Evolutionary conservation across 2,888 invertebrate genomes (phyloP).

Genomic region (Cactoblastis cactorum): DNA sequence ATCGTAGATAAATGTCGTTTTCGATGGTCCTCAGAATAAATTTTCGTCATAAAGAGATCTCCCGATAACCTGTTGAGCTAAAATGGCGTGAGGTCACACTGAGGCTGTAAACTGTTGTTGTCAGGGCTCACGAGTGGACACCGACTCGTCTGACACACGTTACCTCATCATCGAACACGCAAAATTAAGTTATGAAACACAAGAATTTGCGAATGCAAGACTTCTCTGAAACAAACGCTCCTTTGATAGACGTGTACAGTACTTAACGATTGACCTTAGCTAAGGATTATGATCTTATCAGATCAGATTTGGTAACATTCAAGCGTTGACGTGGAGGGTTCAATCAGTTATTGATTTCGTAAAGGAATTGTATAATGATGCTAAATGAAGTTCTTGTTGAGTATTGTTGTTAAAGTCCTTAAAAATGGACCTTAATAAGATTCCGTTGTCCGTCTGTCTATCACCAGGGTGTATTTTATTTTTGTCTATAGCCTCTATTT

Average conservation of each 20-base stretch:
- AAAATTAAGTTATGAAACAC: conserved; percentile 6
- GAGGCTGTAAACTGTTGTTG: neutral
- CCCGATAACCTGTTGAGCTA: neutral
- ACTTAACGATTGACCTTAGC: conserved; percentile 6
- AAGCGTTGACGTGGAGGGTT: conserved; percentile 2
- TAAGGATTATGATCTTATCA: neutral
- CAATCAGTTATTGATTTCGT: neutral
- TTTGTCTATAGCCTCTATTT: too few species aligned
- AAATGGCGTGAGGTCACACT: neutral
- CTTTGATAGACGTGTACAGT: neutral
- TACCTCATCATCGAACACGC: neutral
- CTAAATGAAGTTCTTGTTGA: too few species aligned
- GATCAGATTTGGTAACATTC: neutral
- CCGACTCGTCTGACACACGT: neutral
- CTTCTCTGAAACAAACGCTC: neutral
- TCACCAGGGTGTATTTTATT: too few species aligned
- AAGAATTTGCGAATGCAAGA: neutral
- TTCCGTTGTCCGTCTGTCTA: too few species aligned
- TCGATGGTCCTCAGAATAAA: neutral
- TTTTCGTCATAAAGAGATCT: neutral
- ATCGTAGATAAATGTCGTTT: too few species aligned
- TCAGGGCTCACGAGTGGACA: neutral
- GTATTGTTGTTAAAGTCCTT: too few species aligned
- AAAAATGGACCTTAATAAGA: too few species aligned
- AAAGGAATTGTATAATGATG: too few species aligned